phyloP scores from a whole-genome alignment of 2,797 vertebrate genomes.

The Chiroxiphia lanceolata region DNA sequence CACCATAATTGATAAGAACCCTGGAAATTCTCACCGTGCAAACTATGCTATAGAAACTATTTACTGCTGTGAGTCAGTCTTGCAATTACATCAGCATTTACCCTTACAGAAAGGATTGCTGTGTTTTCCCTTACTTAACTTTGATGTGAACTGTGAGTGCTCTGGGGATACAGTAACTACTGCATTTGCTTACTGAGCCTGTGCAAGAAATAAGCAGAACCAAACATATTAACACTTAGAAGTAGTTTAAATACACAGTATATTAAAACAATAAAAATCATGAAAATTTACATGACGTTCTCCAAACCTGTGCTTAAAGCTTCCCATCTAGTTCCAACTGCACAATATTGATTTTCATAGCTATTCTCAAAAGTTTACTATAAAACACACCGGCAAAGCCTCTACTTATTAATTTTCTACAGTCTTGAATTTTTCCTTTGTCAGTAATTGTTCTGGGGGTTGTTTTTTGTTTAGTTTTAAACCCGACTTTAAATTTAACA shows the following conservation, averaged over 20 bases:
- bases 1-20: not conserved
- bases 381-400: not conserved
- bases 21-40: not conserved
- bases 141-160: not conserved
- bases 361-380: not conserved
- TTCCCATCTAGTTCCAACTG: not conserved
- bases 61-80: not conserved
- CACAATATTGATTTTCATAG: not conserved
- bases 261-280: constrained; percentile 10
- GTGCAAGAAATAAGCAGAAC: not conserved
- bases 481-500: not conserved
- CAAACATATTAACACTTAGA: not conserved
- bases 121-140: not conserved
- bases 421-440: not conserved
- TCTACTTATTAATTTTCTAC: not conserved
- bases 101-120: not conserved
- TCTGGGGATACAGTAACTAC: not conserved
- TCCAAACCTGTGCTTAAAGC: not conserved
- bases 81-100: not conserved
- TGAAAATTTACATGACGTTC: not conserved
- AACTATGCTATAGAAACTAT: not conserved
- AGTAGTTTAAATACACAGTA: not conserved
- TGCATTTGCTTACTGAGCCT: not conserved
- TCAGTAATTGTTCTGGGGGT: not conserved
- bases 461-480: not conserved